These are phyloP conservation scores for Myripristis jacobus DNA, from an alignment of 2,797 vertebrate species.

Conservation along the genomic window DNA sequence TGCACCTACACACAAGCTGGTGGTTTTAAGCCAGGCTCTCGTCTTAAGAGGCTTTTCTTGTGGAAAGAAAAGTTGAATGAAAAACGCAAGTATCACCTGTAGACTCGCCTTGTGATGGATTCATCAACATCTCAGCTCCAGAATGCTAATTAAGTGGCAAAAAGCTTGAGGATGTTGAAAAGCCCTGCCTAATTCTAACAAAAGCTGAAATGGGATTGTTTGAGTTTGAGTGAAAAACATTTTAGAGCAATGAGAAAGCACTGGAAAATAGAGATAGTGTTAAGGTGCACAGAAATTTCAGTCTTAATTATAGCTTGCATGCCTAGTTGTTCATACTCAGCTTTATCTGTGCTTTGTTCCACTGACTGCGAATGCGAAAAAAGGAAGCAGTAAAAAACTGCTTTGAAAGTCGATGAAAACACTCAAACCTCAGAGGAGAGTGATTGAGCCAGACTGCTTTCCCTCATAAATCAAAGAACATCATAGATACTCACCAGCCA, in stretches of 20 bases:
- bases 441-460: constrained; percentile 44
- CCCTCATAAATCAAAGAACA: constrained; percentile 64
- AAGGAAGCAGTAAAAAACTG: constrained; percentile 42
- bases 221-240: not conserved
- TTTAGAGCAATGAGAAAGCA: not conserved
- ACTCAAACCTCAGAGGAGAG: constrained; percentile 51
- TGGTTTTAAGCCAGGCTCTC: constrained; percentile 11
- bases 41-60: not conserved
- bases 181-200: not conserved
- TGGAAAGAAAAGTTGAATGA: constrained; percentile 2
- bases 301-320: constrained; percentile 40
- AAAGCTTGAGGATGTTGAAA: not conserved
- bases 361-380: not conserved
- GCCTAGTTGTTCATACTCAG: not conserved
- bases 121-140: not conserved
- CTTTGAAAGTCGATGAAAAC: constrained; percentile 65
- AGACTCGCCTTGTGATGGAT: not conserved
- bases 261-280: not conserved
- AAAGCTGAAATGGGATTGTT: not conserved
- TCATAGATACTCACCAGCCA: constrained; percentile 48
- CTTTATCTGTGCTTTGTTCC: constrained; percentile 27
- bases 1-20: not conserved
- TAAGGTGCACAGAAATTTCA: constrained; percentile 2
- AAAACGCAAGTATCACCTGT: not conserved
- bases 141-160: not conserved